A percentile compares a stretch with the other conserved stretches of the same genome.
Conservation (phyloP, 1,140 invertebrate genomes). For the Trichonephila clavipes region DNA sequence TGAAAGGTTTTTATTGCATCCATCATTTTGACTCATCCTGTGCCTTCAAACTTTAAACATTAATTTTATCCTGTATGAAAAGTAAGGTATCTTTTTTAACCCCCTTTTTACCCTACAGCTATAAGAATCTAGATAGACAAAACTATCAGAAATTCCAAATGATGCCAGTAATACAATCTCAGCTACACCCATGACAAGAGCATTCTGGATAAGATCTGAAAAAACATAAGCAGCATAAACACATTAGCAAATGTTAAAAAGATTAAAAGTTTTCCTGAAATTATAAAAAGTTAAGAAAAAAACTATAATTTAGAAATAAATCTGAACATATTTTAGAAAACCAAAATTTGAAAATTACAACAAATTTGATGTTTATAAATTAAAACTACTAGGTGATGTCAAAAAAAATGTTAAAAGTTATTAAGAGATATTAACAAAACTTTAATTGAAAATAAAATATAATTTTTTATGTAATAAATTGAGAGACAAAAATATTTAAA, state of each 20-base stretch:
- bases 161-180: neutral
- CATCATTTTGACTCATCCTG: conserved; percentile 10
- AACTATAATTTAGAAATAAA: neutral
- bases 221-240: neutral
- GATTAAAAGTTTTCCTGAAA: neutral
- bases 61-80: neutral
- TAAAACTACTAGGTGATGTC: no score
- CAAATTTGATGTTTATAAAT: no score
- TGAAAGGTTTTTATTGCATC: neutral
- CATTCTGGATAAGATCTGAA: neutral
- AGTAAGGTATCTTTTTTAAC: neutral
- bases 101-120: neutral
- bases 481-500: no score
- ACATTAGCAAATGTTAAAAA: neutral
- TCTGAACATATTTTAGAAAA: no score
- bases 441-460: no score
- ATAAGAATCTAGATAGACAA: neutral
- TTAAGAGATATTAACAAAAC: no score
- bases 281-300: neutral
- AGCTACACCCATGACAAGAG: neutral
- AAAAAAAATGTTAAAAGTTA: no score
- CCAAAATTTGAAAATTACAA: no score
- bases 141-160: conserved; percentile 1
- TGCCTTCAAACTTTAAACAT: neutral
- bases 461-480: no score